Evolutionary conservation across 37 sponge, comb jelly and placozoan species (phyloP), one percentile per base, ranked within the genome.

Genomic region (Aphrocallistes beatrix): DNA sequence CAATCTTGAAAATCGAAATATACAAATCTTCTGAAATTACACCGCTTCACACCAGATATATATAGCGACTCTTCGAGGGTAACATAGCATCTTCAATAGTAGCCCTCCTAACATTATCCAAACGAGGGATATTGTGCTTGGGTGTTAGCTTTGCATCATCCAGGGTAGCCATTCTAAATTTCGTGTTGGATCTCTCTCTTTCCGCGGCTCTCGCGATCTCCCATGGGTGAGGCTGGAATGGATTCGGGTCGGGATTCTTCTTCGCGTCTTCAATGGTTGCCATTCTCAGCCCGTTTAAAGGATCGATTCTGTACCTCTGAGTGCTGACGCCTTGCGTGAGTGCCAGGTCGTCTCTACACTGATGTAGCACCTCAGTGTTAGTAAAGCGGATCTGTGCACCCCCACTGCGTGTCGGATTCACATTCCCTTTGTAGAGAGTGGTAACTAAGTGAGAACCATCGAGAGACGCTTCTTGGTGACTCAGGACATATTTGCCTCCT

Each of bases 351-450:
- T 28, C 75, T 60, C n/a, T 19, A 25, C n/a, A 30, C 75, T 60
- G 75, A 13, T 60, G 75, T 19, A 60, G 75, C 75, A 60, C 75
- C n/a, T 60, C 75, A 25, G 75, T 60, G 3, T 60, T 30, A 32
- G 75, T 60, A 30, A 60, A 60, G 34, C 75, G 75, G 75, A 60
- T 30, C 75, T 60, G 75, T 13, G 75, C 75, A 6, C 75, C 75
- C 75, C 75, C 75, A 60, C 75, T 60, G 34, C 75, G 75, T 3
- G 75, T 60, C n/a, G 75, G 75, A 28, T 60, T 60, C 28, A 60
- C 34, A 60, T 60, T 60, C 75, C 75, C 75, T 60, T 60, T 60
- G 34, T 60, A 60, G 6, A 60, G 75, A 28, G 75, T 60, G 75
- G 75, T 60, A 60, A 60, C 75, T 60, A 60, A 6, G 8, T 60